Percentiles rank a stretch among this genome's conserved stretches.
Evolutionary conservation across 2,888 invertebrate species (phyloP).

Genomic region (Calameuta idolon): DNA sequence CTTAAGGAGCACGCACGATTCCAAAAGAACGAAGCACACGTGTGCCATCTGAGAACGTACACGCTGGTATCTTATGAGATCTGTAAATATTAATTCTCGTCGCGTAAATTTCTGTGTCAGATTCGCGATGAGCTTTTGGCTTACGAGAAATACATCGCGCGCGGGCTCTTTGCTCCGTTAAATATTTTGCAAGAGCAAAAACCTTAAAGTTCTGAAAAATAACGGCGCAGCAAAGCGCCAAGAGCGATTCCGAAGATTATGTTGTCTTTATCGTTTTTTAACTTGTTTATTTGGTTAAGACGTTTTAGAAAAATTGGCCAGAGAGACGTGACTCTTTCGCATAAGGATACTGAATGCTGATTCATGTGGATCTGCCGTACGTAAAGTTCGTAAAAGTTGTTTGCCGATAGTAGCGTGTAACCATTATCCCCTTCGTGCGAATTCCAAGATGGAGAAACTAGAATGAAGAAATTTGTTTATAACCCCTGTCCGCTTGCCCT

Average conservation of each 20-base stretch:
- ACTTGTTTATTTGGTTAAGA: not conserved
- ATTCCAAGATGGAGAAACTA: not conserved
- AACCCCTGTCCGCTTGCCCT: not conserved
- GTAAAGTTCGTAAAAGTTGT: not conserved
- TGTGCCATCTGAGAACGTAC: not conserved
- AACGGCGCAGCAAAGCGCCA: not conserved
- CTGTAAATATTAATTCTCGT: not conserved
- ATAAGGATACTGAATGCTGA: not conserved
- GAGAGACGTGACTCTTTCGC: not conserved
- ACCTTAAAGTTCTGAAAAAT: not conserved
- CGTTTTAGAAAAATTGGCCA: not conserved
- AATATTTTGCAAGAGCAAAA: not conserved
- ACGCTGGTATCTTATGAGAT: not conserved
- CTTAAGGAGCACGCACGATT: not conserved
- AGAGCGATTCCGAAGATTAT: not conserved
- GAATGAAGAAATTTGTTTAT: not conserved
- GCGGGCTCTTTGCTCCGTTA: not conserved
- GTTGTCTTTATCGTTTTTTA: not conserved
- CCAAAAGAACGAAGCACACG: not conserved
- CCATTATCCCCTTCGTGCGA: not conserved
- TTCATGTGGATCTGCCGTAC: not conserved
- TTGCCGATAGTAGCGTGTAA: not conserved
- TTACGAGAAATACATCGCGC: not conserved
- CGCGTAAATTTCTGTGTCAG: not conserved
- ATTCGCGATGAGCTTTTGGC: not conserved